These are phyloP conservation scores for Idaea aversata DNA, from an alignment of 2,888 invertebrate species.

Conservation along the genomic window DNA sequence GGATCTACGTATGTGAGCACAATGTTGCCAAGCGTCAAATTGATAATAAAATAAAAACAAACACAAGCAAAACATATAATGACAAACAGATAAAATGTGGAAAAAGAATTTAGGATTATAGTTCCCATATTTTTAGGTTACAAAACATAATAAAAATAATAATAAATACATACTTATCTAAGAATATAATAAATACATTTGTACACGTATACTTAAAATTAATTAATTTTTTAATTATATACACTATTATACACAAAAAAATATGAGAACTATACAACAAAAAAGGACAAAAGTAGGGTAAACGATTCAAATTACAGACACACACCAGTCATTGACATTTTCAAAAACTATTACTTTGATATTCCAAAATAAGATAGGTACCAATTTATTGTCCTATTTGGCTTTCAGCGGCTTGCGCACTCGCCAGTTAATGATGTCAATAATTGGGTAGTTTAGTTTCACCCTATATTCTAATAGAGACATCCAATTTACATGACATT, in stretches of 20 bases:
- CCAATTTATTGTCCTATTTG: background rate
- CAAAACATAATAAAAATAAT: constrained; percentile 5
- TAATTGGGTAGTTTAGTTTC: background rate
- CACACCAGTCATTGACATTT: background rate
- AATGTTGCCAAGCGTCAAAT: constrained; percentile 81
- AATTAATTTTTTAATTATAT: background rate
- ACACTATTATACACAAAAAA: constrained; percentile 3
- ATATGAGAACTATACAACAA: constrained; percentile 25
- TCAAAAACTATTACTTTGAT: background rate
- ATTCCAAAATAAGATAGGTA: background rate
- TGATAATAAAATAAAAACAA: constrained; percentile 77
- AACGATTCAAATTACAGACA: background rate
- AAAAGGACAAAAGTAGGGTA: constrained; percentile 25
- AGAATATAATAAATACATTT: background rate
- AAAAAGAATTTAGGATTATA: constrained; percentile 23
- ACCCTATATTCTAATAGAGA: background rate
- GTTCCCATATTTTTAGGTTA: constrained; percentile 33
- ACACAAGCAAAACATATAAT: constrained; percentile 64
- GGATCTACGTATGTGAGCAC: constrained; percentile 67
- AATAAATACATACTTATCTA: too few species aligned
- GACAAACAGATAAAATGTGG: constrained; percentile 21
- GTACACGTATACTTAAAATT: background rate
- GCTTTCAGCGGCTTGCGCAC: too few species aligned
- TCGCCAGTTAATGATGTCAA: background rate
- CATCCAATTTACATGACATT: background rate